Base-by-base conservation (phyloP, 92 coral and sea anemone species). In the Porites evermanni region DNA sequence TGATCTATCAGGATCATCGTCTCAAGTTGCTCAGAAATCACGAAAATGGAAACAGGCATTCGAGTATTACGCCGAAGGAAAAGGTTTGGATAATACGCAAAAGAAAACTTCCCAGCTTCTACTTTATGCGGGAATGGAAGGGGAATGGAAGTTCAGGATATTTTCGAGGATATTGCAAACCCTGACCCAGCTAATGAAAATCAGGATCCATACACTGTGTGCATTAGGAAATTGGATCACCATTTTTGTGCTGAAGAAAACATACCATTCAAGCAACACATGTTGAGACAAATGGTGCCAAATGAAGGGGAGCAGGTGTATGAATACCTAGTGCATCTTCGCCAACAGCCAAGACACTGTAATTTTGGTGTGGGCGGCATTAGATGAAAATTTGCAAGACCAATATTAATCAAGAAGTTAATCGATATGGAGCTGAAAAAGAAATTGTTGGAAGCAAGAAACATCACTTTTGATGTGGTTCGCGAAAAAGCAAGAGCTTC, bases 261-360 rank as follows among this genome's bases (percentile, higher is more conserved):
- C 67, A 16, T 80, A 58, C 83, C 83, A 1, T 89, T 78, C 50
- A 87, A 92, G 80, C 74, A 91, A 32, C 95, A 89, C 72, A 75
- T 89, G 20, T 89, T 92, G 24, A 78, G 91, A 17, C 81, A 81
- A 4, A 74, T 89, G 78, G 60, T 64, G 61, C 79, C 70, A 7
- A 75, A 17, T 4, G 85, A 92, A n/a, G 87, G 75, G 1, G 93
- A 92, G 61, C 72, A 91, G 13, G 91, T 85, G 38, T 91, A 92
- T 70, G 88, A 87, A 20, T 87, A 82, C 20, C 77, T 87, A 0
- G 77, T 84, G 21, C 87, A 77, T 52, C 70, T 82, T 20, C 75
- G 83, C n/a, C 85, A 79, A 53, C 95, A 92, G 76, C 87, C 93
- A 64, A 67, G 89, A 4, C 81, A 70, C 44, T 91, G 92, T 88